These are phyloP conservation scores for Drosophila monieri DNA, from an alignment of 2,888 invertebrate genomes.

Conservation along the genomic window DNA sequence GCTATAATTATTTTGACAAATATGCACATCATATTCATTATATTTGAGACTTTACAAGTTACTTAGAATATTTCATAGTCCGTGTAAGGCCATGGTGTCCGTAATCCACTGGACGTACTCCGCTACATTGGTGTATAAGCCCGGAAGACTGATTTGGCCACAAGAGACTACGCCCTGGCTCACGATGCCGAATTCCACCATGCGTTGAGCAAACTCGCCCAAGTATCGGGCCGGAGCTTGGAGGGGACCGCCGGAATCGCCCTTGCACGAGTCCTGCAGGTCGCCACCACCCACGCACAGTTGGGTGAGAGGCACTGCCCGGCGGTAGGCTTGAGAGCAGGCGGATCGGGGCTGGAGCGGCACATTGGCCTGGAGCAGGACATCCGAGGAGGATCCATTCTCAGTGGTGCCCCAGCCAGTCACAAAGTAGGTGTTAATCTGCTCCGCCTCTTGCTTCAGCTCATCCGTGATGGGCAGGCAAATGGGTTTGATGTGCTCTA, in stretches of 20 bases:
- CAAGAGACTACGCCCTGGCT: constrained; percentile 87
- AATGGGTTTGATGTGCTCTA: constrained; percentile 71
- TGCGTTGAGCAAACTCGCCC: constrained; percentile 57
- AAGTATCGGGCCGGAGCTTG: constrained; percentile 60
- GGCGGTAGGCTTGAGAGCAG: constrained; percentile 54
- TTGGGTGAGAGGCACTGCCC: constrained; percentile 77
- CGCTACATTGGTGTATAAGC: constrained; percentile 85
- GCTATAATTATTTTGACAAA: background rate
- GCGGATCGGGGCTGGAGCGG: constrained; percentile 54
- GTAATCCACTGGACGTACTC: constrained; percentile 86
- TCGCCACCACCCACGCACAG: constrained; percentile 84
- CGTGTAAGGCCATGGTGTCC: constrained; percentile 62
- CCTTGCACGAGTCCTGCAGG: constrained; percentile 76
- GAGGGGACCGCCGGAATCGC: constrained; percentile 79
- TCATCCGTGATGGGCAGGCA: constrained; percentile 70
- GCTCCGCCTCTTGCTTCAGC: constrained; percentile 57
- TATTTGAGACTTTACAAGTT: constrained; percentile 13
- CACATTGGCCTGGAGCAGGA: constrained; percentile 69
- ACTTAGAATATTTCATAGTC: constrained; percentile 35
- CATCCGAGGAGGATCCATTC: constrained; percentile 69
- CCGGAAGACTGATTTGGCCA: constrained; percentile 84
- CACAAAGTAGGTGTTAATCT: constrained; percentile 57
- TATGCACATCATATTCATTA: constrained; percentile 16
- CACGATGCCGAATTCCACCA: constrained; percentile 85
- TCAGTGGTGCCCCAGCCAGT: constrained; percentile 78